Evolutionary conservation across 1,140 invertebrate genomes (phyloP).

Genomic region (Cherax destructor): DNA sequence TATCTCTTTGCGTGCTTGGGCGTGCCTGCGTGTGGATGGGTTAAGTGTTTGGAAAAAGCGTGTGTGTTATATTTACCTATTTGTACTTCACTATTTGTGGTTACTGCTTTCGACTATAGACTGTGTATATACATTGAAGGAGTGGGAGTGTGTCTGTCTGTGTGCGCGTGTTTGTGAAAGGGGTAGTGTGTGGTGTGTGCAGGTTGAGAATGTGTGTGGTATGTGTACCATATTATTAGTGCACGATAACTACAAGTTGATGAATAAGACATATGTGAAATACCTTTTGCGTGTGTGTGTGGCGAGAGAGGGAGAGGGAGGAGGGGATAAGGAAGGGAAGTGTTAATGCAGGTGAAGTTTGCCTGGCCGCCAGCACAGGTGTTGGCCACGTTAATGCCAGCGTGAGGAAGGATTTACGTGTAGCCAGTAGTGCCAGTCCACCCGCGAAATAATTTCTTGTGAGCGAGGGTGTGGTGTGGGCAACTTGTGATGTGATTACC

Average conservation of each 20-base stretch:
- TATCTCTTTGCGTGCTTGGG: no score
- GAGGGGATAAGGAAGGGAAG: neutral
- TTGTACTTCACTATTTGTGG: no score
- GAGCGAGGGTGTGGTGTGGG: neutral
- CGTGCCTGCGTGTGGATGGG: no score
- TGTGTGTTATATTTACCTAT: no score
- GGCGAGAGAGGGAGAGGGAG: no score
- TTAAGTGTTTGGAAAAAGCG: no score
- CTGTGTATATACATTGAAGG: no score
- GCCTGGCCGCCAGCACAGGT: neutral
- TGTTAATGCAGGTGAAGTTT: neutral
- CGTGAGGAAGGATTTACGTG: neutral
- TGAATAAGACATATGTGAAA: neutral
- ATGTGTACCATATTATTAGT: neutral
- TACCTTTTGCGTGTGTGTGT: neutral
- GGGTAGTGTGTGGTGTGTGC: neutral
- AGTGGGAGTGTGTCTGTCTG: no score
- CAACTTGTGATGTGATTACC: neutral
- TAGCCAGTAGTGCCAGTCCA: no score
- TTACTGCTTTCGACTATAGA: no score
- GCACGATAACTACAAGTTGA: neutral
- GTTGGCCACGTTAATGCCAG: neutral
- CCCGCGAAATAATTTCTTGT: neutral
- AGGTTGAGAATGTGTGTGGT: neutral
- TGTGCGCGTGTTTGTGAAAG: no score